Evolutionary conservation across 2,113 vertebrate species (phyloP), one percentile per base, ranked within the genome.

Genomic region (Dendrocopos noguchii): DNA sequence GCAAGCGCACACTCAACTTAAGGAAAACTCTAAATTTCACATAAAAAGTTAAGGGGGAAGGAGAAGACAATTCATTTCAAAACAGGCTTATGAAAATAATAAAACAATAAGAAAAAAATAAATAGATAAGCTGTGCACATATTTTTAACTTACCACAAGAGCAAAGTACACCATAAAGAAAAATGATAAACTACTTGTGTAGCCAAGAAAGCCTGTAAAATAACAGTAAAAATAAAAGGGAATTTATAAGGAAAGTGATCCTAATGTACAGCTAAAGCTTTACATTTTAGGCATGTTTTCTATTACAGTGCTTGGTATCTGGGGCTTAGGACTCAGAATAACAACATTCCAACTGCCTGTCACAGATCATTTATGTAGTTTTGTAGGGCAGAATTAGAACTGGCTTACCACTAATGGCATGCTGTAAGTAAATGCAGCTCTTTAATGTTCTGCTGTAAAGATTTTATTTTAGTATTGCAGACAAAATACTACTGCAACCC

Each of bases 181-280:
- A 97, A 99, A 99, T 95, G 99, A 98, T 78, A 99, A 95, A 97
- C 99, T 98, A 97, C 99, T 99, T 96, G 98, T 99, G 97, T 99
- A 99, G 95, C 99, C 98, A 96, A 99, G 98, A 97, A 99, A 99
- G 94, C 99, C 99, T 99, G 97, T 96, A 97, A 98, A 98, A 97
- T 97, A 96, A 97, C 95, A 97, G 79, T 96, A 97, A 97, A 97
- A 93, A 97, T 96, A 98, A 97, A 97, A 98, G 95, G 95, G 98
- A 98, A 98, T 98, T 98, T 98, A 98, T 97, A 98, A 97, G 97
- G 97, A 97, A 97, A 98, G 95, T 93, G 97, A 98, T 97, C 97
- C 95, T 96, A 97, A 97, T 89, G 61, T 95, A 96, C 90, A 92
- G 97, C 96, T 95, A 97, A 97, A 96, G 96, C 97, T 97, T 96